phyloP scores from a whole-genome alignment of 2,888 invertebrate species.

The Orthosia gothica region DNA sequence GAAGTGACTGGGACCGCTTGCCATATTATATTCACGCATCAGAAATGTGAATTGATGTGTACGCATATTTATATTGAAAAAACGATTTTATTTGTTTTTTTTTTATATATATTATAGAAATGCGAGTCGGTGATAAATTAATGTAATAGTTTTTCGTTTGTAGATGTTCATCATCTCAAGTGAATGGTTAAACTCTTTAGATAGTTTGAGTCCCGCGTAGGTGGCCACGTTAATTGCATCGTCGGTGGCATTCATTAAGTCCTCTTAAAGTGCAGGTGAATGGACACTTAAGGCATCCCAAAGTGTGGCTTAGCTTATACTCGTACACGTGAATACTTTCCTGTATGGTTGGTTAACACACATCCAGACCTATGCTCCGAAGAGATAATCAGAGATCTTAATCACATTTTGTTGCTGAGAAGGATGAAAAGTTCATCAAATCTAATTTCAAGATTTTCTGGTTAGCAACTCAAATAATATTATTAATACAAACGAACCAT shows the following conservation, averaged over 20 bases:
- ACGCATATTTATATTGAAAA: neutral
- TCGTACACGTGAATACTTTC: too few species aligned
- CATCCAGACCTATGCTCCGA: neutral
- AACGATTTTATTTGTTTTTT: neutral
- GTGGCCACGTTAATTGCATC: too few species aligned
- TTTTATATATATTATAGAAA: neutral
- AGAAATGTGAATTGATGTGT: neutral
- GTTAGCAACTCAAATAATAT: slow-evolving; percentile 22
- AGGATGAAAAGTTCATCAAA: neutral
- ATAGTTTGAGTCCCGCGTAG: too few species aligned
- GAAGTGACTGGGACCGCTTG: neutral
- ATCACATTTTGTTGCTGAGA: neutral
- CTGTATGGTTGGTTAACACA: neutral
- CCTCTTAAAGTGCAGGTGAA: too few species aligned
- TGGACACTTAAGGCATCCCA: too few species aligned
- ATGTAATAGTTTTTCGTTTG: neutral
- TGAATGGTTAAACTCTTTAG: too few species aligned
- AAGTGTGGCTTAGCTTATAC: too few species aligned
- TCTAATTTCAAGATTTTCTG: slow-evolving; percentile 5
- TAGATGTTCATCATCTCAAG: too few species aligned
- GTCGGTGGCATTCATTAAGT: too few species aligned
- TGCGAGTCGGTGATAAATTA: neutral
- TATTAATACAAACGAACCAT: slow-evolving; percentile 37
- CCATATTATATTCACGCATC: neutral
- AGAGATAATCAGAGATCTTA: neutral